Conservation (phyloP, 1,140 invertebrate genomes). For the Calycopis cecrops region DNA sequence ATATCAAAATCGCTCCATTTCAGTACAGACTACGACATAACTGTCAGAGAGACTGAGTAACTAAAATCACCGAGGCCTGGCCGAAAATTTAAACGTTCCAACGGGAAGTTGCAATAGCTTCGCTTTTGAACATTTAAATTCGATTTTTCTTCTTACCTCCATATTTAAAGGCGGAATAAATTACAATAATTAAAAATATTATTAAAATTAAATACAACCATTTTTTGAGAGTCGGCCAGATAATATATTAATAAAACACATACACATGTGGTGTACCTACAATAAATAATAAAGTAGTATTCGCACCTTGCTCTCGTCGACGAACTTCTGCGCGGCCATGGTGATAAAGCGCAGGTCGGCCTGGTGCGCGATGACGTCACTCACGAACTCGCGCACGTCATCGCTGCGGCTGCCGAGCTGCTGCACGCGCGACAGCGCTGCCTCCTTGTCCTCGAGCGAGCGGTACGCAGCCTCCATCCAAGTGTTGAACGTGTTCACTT, state of each 20-base stretch:
- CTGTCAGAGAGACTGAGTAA: no score
- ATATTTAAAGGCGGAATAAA: no score
- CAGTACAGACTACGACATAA: no score
- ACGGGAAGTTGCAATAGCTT: no score
- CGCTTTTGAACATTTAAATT: no score
- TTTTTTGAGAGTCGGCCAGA: not conserved
- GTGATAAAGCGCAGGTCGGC: constrained; percentile 95
- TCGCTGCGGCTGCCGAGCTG: constrained; percentile 83
- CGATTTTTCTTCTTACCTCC: no score
- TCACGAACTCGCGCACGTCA: constrained; percentile 89
- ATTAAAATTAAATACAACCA: no score
- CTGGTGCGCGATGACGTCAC: constrained; percentile 95
- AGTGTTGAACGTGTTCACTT: constrained; percentile 86
- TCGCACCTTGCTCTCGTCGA: constrained; percentile 90
- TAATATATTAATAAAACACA: not conserved
- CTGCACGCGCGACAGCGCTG: constrained; percentile 87
- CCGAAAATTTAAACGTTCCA: no score
- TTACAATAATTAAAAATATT: no score
- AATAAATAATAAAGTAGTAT: no score
- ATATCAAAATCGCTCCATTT: not conserved
- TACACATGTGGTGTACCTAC: no score
- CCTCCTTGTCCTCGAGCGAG: constrained; percentile 89
- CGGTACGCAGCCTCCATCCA: constrained; percentile 90
- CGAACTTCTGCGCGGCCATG: constrained; percentile 95
- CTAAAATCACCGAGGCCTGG: no score